phyloP scores from a whole-genome alignment of 2,888 invertebrate genomes.

The Spicauda simplicius region DNA sequence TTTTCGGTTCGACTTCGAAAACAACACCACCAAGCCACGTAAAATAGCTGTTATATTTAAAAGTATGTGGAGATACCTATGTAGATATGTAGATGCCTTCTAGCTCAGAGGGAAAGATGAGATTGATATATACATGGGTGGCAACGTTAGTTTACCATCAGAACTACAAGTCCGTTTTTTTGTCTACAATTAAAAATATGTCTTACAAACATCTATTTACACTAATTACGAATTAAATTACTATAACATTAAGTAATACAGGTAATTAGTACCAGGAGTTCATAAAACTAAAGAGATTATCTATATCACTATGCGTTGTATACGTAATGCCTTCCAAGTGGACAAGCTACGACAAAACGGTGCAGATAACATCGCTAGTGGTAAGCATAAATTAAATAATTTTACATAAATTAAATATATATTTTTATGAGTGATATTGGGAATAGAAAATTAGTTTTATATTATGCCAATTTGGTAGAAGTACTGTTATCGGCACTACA shows the following conservation, averaged over 20 bases:
- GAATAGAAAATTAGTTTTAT: not conserved
- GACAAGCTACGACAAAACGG: slow-evolving; percentile 28
- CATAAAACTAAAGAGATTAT: slow-evolving; percentile 11
- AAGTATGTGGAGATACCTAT: no score
- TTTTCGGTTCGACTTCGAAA: no score
- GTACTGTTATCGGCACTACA: no score
- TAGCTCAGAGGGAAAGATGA: no score
- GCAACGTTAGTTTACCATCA: no score
- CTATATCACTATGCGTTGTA: not conserved
- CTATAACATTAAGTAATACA: not conserved
- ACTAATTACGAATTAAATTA: not conserved
- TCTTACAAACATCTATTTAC: no score
- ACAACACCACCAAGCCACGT: no score
- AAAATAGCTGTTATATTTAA: no score
- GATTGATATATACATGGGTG: no score
- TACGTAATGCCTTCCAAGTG: not conserved
- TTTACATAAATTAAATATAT: slow-evolving; percentile 25
- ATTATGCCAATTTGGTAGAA: not conserved
- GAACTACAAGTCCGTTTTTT: no score
- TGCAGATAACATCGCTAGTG: slow-evolving; percentile 20
- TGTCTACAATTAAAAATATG: no score
- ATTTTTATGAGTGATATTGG: not conserved
- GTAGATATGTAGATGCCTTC: no score
- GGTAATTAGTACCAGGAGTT: not conserved
- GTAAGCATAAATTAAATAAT: slow-evolving; percentile 11